A percentile compares a stretch with the other conserved stretches of the same genome.
Conservation (phyloP, 2,888 invertebrate genomes). For the Thereva unica region DNA sequence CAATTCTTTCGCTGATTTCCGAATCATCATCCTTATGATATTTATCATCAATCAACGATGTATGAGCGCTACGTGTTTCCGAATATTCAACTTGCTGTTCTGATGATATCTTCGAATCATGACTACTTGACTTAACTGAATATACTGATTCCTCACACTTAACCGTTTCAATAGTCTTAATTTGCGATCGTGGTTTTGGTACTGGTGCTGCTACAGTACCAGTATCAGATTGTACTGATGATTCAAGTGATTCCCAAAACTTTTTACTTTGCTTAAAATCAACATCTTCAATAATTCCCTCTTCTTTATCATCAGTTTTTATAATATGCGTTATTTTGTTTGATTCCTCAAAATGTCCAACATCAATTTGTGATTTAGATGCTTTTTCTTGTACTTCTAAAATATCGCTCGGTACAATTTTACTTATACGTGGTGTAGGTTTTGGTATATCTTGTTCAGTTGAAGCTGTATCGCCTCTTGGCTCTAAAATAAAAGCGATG, state of each 20-base stretch:
- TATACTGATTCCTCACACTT: conserved; percentile 43
- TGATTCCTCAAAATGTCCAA: neutral
- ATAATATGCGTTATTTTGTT: neutral
- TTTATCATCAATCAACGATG: conserved; percentile 39
- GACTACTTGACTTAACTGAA: conserved; percentile 36
- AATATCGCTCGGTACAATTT: conserved; percentile 49
- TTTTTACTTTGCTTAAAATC: conserved; percentile 43
- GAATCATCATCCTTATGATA: conserved; percentile 37
- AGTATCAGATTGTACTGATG: conserved; percentile 25
- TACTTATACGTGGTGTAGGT: conserved; percentile 60
- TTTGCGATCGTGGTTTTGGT: conserved; percentile 54
- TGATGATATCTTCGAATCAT: conserved; percentile 40
- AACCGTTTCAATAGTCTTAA: conserved; percentile 47
- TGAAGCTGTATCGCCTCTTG: conserved; percentile 52
- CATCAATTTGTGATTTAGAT: neutral
- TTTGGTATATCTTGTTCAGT: conserved; percentile 55
- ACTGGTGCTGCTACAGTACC: conserved; percentile 46
- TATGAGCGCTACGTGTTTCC: conserved; percentile 39
- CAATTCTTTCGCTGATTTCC: conserved; percentile 37
- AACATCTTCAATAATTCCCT: conserved; percentile 30
- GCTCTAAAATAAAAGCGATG: conserved; percentile 57
- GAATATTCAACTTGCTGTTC: conserved; percentile 43
- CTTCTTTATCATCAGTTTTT: conserved; percentile 2
- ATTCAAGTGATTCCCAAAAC: conserved; percentile 43
- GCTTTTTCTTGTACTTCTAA: conserved; percentile 19